Base-by-base conservation (phyloP, 2,113 vertebrate species). In the Gobiocypris rarus region DNA sequence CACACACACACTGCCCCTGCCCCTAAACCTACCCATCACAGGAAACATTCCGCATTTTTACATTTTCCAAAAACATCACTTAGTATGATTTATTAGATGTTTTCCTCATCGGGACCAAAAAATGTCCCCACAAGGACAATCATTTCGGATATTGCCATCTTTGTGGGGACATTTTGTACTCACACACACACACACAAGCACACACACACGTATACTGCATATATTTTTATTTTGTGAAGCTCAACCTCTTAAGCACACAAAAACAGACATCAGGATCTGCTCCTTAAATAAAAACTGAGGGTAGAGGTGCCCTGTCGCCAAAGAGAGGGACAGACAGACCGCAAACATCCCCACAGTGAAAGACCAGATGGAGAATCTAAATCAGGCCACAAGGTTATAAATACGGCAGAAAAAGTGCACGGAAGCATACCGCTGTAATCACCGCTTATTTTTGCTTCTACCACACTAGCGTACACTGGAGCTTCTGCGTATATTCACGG, bases 301-400 rank as follows among this genome's bases (percentile, higher is more conserved):
- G 75, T 67, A 63, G 81, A 77, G 82, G 58, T 77, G 48, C 14
- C 67, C 38, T 56, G 63, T 73, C 70, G 24, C 56, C 67, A 83
- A 81, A 71, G 15, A 84, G 38, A 78, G 86, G 75, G 75, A 4
- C 81, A 87, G 88, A 89, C 88, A 86, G 88, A 88, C 88, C 88
- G 84, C 89, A 90, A 82, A 83, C 82, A 73, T 89, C 88, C 90
- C 74, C 86, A 65, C 86, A 89, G 89, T 80, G 45, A 88, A 88
- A 88, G 86, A 91, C 88, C 92, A 93, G 91, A 92, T 91, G 91
- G 90, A 91, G 90, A 85, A 83, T 93, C 90, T 91, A 93, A 93
- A 93, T 92, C 87, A 89, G 90, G 90, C 81, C 76, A 41, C 74
- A 19, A 63, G 41, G 86, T 89, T 92, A 93, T 92, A 93, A 94